Evolutionary conservation across 2,888 invertebrate species (phyloP).

Genomic region (Pristionchus japonicus): DNA sequence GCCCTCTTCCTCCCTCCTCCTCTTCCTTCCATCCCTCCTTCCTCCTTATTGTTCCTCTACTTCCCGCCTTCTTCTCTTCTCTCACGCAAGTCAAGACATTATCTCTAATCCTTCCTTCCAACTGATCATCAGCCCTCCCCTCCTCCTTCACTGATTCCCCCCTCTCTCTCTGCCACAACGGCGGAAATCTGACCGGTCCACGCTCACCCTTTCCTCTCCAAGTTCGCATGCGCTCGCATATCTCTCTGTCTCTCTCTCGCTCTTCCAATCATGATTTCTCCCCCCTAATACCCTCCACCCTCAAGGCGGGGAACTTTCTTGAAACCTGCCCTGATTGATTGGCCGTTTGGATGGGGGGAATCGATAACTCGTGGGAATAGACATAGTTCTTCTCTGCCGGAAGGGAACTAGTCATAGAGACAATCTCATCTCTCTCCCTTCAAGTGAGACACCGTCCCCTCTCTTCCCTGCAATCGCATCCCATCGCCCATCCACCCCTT

Average conservation of each 20-base stretch:
- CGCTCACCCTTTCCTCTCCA: slow-evolving; percentile 8
- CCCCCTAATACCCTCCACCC: not conserved
- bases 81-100: slow-evolving; percentile 10
- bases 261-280: slow-evolving; percentile 33
- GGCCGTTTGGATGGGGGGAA: not conserved
- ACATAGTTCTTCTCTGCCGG: not conserved
- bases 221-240: not conserved
- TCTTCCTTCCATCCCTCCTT: not conserved
- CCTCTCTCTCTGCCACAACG: not conserved
- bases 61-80: not conserved
- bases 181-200: slow-evolving; percentile 40
- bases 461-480: not conserved
- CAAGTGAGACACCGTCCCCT: slow-evolving; percentile 22
- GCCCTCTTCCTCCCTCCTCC: slow-evolving; percentile 18
- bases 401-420: slow-evolving; percentile 34
- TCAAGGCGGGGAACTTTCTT: slow-evolving; percentile 11
- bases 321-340: slow-evolving; percentile 19
- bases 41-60: slow-evolving; percentile 9
- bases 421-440: slow-evolving; percentile 25
- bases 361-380: not conserved
- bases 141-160: not conserved
- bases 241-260: not conserved
- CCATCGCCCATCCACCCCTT: not conserved
- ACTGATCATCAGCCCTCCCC: not conserved
- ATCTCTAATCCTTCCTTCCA: slow-evolving; percentile 37